A percentile compares a stretch with the other conserved stretches of the same genome.
Evolutionary conservation across 2,797 vertebrate species (phyloP).

Genomic region (Cyclopterus lumpus): DNA sequence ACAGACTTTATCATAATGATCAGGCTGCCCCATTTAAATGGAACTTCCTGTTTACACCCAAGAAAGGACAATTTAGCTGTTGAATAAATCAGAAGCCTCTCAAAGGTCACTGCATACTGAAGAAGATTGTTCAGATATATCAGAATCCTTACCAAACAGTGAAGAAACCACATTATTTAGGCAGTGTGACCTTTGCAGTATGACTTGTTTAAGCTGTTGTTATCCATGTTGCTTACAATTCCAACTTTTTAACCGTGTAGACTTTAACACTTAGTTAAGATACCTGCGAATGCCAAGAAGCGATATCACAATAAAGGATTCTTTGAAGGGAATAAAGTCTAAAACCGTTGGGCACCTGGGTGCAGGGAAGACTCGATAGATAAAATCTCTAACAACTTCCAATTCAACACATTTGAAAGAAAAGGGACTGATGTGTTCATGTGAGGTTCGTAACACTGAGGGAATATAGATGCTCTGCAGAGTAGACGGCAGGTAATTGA

Average conservation of each 20-base stretch:
- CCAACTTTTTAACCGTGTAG: neutral
- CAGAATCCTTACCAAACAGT: neutral
- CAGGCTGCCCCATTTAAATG: conserved; percentile 16
- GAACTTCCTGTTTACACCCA: conserved; percentile 56
- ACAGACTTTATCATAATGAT: conserved; percentile 48
- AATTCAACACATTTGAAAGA: neutral
- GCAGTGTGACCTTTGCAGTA: conserved; percentile 17
- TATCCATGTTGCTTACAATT: neutral
- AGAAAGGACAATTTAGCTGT: conserved; percentile 7
- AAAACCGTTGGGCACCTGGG: neutral
- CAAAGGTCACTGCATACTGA: conserved; percentile 11
- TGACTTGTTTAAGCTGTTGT: conserved; percentile 1
- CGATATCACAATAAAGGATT: neutral
- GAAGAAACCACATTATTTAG: neutral
- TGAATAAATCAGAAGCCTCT: conserved; percentile 25
- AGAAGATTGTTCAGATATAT: conserved; percentile 9
- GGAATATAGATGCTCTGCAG: neutral
- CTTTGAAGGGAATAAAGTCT: neutral
- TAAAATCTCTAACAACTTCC: neutral
- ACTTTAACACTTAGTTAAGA: neutral
- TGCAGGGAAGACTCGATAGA: neutral
- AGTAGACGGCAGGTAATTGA: conserved; percentile 64
- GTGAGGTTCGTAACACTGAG: conserved; percentile 2
- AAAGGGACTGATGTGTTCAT: neutral
- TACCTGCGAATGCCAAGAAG: conserved; percentile 1